Conservation (phyloP, 35 echinoderm and acorn worm genomes). For the Diadema setosum region DNA sequence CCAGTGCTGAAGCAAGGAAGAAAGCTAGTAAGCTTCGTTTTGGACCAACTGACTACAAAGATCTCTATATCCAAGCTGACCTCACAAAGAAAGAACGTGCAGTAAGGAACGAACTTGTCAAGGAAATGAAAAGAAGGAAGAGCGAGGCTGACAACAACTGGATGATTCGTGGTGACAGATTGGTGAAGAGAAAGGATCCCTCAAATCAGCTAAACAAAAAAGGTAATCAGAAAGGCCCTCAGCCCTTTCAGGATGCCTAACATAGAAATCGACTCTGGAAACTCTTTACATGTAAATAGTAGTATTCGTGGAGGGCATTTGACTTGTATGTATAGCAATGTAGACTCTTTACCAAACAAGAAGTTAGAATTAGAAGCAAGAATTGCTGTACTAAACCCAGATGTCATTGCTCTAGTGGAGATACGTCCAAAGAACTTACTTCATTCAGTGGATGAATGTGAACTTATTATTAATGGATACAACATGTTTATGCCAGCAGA, state of each 20-base stretch:
- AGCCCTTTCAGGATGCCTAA: neutral
- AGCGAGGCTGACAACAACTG: neutral
- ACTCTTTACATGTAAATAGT: neutral
- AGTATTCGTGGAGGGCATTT: neutral
- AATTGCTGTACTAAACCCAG: neutral
- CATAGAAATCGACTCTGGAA: neutral
- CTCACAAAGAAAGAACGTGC: neutral
- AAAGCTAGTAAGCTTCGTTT: neutral
- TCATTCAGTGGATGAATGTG: neutral
- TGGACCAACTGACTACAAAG: neutral
- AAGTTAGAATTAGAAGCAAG: conserved; percentile 10
- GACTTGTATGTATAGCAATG: conserved; percentile 4
- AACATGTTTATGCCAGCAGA: neutral
- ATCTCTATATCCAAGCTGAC: neutral
- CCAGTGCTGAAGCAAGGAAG: neutral
- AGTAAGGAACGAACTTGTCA: neutral
- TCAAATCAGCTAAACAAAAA: neutral
- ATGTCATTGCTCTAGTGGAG: neutral
- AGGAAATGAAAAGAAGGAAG: conserved; percentile 6
- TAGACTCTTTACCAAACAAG: conserved; percentile 1
- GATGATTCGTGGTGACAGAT: neutral
- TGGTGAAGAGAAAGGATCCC: neutral
- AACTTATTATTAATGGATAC: neutral
- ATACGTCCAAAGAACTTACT: neutral
- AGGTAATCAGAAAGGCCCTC: neutral